Conservation (phyloP, 2,888 invertebrate genomes). For the Cacoxenus indagator region DNA sequence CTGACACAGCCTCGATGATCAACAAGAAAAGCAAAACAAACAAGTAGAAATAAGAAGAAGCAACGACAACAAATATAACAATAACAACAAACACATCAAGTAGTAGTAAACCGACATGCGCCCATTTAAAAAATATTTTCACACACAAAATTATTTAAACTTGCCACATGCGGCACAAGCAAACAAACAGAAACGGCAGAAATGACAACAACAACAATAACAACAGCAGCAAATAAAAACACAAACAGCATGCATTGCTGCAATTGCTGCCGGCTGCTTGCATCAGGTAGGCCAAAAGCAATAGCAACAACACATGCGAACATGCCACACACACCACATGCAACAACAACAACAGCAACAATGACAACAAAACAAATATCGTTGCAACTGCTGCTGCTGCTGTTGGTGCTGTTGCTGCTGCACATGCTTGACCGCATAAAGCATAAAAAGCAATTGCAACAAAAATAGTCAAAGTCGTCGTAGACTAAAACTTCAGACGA, state of each 20-base stretch:
- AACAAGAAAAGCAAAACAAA: constrained; percentile 2
- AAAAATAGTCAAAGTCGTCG: constrained; percentile 24
- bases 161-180: constrained; percentile 41
- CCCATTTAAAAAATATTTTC: constrained; percentile 58
- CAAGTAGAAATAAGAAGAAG: constrained; percentile 9
- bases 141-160: constrained; percentile 64
- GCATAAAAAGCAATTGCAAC: constrained; percentile 56
- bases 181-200: constrained; percentile 5
- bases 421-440: constrained; percentile 66
- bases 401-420: constrained; percentile 28
- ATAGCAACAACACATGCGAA: constrained; percentile 15
- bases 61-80: constrained; percentile 26
- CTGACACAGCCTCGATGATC: not conserved
- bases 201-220: constrained; percentile 23
- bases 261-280: constrained; percentile 1
- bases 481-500: not conserved
- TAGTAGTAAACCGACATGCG: constrained; percentile 31
- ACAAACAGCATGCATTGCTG: not conserved
- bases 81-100: constrained; percentile 32
- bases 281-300: constrained; percentile 2
- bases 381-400: constrained; percentile 42
- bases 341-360: constrained; percentile 25
- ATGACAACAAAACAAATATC: constrained; percentile 40
- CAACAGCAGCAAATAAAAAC: not conserved
- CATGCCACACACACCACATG: constrained; percentile 22